Percentiles rank a stretch among this genome's conserved stretches.
Evolutionary conservation across 2,797 vertebrate species (phyloP).

Genomic region (Pangasius krempfi): DNA sequence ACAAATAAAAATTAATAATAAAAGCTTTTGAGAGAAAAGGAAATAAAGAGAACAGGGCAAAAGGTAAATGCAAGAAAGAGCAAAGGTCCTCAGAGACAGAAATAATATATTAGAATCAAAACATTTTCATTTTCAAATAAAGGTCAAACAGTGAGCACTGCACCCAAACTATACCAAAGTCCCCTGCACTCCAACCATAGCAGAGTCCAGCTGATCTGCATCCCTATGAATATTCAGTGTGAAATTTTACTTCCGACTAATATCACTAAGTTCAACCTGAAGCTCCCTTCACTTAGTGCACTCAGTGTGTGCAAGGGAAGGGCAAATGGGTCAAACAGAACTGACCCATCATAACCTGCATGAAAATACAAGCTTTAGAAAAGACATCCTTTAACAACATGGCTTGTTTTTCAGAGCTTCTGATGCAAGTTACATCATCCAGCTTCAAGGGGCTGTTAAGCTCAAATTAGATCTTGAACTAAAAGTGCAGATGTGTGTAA

Average conservation of each 20-base stretch:
- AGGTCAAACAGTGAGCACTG: slow-evolving; percentile 30
- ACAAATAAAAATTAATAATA: not conserved
- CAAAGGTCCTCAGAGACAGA: not conserved
- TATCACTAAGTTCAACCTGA: not conserved
- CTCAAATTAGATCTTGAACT: slow-evolving; percentile 24
- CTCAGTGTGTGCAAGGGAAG: not conserved
- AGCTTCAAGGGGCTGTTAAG: slow-evolving; percentile 22
- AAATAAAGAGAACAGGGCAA: not conserved
- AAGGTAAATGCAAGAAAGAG: slow-evolving; percentile 3
- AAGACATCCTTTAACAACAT: slow-evolving; percentile 10
- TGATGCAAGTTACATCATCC: slow-evolving; percentile 35
- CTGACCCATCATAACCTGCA: not conserved
- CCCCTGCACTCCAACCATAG: not conserved
- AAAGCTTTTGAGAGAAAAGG: not conserved
- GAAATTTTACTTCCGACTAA: slow-evolving; percentile 4
- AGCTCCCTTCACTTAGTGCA: not conserved
- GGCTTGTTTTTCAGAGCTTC: slow-evolving; percentile 23
- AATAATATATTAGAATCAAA: slow-evolving; percentile 31
- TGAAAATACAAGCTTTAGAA: slow-evolving; percentile 26
- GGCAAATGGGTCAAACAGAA: slow-evolving; percentile 14
- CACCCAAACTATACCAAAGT: not conserved
- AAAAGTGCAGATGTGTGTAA: slow-evolving; percentile 8
- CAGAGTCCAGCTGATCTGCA: slow-evolving; percentile 31
- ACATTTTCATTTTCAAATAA: slow-evolving; percentile 23
- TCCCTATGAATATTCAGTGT: slow-evolving; percentile 35